A percentile compares a stretch with the other conserved stretches of the same genome.
Evolutionary conservation across 2,888 invertebrate species (phyloP).

Genomic region (Phyllotreta cruciferae): DNA sequence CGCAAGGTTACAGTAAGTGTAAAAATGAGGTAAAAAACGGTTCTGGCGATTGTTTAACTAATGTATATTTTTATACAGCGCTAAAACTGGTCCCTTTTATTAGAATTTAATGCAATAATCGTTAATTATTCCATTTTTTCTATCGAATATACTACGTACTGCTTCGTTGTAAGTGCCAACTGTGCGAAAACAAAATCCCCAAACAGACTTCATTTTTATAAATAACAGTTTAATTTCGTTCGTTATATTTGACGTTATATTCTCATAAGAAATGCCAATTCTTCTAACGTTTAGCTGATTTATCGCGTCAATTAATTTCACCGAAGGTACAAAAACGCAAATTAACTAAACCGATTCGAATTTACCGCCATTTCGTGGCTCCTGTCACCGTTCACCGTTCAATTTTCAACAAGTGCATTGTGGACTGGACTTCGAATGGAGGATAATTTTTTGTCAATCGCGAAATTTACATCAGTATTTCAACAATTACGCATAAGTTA

Average conservation of each 20-base stretch:
- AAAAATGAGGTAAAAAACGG: too few relatives aligned
- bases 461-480: constrained; percentile 47
- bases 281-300: neutral
- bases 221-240: too few relatives aligned
- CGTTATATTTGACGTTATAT: neutral
- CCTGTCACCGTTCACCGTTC: constrained; percentile 42
- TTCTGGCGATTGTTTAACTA: too few relatives aligned
- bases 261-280: constrained; percentile 1
- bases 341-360: constrained; percentile 41
- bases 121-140: too few relatives aligned
- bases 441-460: constrained; percentile 52
- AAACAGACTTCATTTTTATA: too few relatives aligned
- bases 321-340: constrained; percentile 11
- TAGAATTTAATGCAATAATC: too few relatives aligned
- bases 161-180: too few relatives aligned
- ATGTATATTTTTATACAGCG: too few relatives aligned
- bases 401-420: constrained; percentile 59
- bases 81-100: too few relatives aligned
- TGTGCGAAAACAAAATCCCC: too few relatives aligned
- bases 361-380: constrained; percentile 47
- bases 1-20: too few relatives aligned
- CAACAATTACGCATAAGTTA: constrained; percentile 44
- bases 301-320: neutral
- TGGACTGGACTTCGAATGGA: constrained; percentile 58
- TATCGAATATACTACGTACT: too few relatives aligned